Base-by-base conservation (phyloP, 2,797 vertebrate species). In the Melanotaenia maccullochi region DNA sequence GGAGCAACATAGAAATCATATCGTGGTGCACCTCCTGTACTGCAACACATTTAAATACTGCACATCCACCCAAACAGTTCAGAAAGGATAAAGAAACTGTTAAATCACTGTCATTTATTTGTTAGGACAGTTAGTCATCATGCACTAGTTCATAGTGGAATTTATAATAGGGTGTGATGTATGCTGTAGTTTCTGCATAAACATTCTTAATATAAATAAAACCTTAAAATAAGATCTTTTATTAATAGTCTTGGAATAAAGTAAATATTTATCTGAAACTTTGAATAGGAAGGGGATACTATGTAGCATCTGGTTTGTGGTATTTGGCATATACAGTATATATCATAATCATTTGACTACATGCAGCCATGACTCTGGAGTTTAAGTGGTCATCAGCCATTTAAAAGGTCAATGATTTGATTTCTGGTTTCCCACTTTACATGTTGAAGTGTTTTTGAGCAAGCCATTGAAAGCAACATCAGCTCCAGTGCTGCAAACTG, bases 21-120 rank as follows among this genome's bases (percentile, higher is more conserved):
- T 65, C 60, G 63, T 44, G 14, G 18, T 28, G 33, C 18, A 20
- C 54, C 42, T 9, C 22, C 20, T 68, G 42, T 49, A 58, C 40
- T 33, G n/a, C n/a, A 35, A 59, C 55, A 47, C 9, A 49, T 54
- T 61, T 28, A 55, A 18, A 65, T 38, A 3, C 28, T n/a, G 28
- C 30, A 71, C 44, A 73, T 68, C n/a, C 16, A 64, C 35, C 51
- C 12, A 67, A 72, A 67, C 32, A 70, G 49, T 22, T 14, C 8
- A 58, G 60, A 68, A 68, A 49, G 14, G 20, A 20, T 73, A 20
- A 12, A 60, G 38, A 73, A 81, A 79, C 77, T 68, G 65, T 67
- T 44, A 79, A 38, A 20, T 54, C 40, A 40, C 56, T 42, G 35
- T 11, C 58, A 30, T 64, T 49, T 68, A 54, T 81, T 81, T 40